A percentile compares a stretch with the other conserved stretches of the same genome.
Conservation (phyloP, 1,140 invertebrate genomes). For the Camponotus vicinus region DNA sequence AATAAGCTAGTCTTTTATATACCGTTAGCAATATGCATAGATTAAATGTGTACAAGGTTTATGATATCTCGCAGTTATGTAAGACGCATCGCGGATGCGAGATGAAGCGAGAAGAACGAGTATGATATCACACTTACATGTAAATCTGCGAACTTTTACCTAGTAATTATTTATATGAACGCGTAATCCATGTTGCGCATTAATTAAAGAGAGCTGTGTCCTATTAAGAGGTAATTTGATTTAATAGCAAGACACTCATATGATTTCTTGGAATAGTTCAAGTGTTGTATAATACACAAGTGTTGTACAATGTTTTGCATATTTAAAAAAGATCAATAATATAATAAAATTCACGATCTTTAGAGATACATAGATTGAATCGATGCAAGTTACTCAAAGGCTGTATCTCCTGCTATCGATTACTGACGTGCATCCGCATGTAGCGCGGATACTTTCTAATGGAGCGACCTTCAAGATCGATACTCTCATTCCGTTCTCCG, state of each 20-base stretch:
- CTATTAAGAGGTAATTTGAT: constrained; percentile 9
- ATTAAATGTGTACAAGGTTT: constrained; percentile 38
- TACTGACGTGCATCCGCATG: background rate
- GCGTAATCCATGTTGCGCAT: background rate
- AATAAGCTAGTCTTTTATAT: constrained; percentile 25
- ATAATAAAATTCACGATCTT: background rate
- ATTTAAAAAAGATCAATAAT: constrained; percentile 12
- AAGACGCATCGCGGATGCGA: background rate
- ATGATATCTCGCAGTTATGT: background rate
- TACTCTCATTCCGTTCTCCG: background rate
- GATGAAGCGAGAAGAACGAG: background rate
- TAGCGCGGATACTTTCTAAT: constrained; percentile 43
- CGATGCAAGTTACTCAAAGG: constrained; percentile 23
- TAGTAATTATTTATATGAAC: constrained; percentile 16
- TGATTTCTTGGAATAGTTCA: background rate
- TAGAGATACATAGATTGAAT: background rate
- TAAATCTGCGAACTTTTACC: constrained; percentile 30
- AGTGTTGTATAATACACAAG: no score
- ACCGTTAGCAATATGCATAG: constrained; percentile 36
- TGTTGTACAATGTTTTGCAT: background rate
- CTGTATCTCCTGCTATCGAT: constrained; percentile 14
- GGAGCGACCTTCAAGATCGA: constrained; percentile 34
- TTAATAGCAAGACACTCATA: background rate
- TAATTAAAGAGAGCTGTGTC: background rate
- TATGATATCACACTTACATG: constrained; percentile 21